Evolutionary conservation across 2,888 invertebrate genomes (phyloP).

Genomic region (Protonemura montana): DNA sequence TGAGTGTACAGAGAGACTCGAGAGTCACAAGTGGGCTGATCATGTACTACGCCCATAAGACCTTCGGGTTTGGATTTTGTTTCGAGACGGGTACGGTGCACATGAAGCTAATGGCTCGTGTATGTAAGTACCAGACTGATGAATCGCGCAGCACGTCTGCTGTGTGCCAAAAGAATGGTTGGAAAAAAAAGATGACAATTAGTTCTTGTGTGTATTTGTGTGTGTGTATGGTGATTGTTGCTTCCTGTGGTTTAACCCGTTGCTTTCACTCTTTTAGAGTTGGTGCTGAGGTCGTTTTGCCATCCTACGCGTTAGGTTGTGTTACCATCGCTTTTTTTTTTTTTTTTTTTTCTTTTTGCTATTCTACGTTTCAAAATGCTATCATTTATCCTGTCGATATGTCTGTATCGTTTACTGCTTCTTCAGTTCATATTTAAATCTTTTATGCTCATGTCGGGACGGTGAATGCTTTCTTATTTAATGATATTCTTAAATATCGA

Average conservation of each 20-base stretch:
- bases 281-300: too few relatives aligned
- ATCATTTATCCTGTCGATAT: too few relatives aligned
- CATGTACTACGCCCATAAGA: conserved; percentile 30
- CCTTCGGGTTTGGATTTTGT: not conserved
- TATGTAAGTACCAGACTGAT: not conserved
- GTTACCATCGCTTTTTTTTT: too few relatives aligned
- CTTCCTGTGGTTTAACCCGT: not conserved
- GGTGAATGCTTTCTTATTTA: too few relatives aligned
- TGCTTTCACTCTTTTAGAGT: not conserved
- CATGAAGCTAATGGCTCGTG: not conserved
- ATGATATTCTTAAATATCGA: too few relatives aligned
- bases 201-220: not conserved
- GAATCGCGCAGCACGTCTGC: not conserved
- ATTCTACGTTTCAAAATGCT: too few relatives aligned
- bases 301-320: too few relatives aligned
- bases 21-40: conserved; percentile 15
- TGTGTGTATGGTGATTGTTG: not conserved
- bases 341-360: too few relatives aligned
- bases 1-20: conserved; percentile 14
- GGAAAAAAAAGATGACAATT: not conserved
- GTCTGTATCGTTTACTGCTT: too few relatives aligned
- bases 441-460: too few relatives aligned
- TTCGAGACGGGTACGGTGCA: not conserved
- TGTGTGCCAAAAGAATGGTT: not conserved
- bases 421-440: too few relatives aligned